Base-by-base conservation (phyloP, 2,113 vertebrate genomes). In the Neotragus pygmaeus region DNA sequence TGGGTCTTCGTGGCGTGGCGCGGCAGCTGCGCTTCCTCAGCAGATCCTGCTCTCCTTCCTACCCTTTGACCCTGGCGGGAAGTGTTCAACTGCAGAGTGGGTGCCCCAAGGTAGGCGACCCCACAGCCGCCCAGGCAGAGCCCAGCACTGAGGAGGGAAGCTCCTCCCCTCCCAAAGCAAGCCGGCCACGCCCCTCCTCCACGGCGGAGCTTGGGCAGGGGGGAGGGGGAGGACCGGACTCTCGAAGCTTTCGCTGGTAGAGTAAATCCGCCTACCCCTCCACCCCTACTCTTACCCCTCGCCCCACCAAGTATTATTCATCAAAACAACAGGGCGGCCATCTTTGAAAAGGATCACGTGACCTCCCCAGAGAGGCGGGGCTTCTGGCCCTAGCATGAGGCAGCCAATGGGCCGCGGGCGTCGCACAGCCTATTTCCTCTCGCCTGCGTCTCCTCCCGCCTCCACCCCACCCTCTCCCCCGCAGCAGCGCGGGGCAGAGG, bases 301-400 rank as follows among this genome's bases (percentile, higher is more conserved):
- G 97, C 98, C 98, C 98, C 96, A 98, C 97, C 98, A 97, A 98
- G 98, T 98, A 99, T 99, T 99, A 99, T 99, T 99, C 99, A 99
- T 99, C 99, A 99, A 99, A 99, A 99, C 99, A 99, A 99, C 99
- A 98, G 98, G 97, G 98, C 99, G 98, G 99, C 99, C 99, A 99
- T 99, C 99, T 99, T 99, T 99, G 98, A 99, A 98, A 98, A 58
- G 39, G 88, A 96, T 99, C 99, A 99, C 99, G 99, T 99, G 99
- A 99, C 96, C 47, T 95, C 47, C 23, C 60, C 75, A 23, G 43
- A 21, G 36, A 64, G 97, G 98, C 96, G 98, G 73, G 94, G 97
- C 95, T 97, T 86, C 58, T 53, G 49, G 81, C 84, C 30, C 87
- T 77, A 1, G 57, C 64, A 53, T 21, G 2, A 66, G n/a, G 62